Base-by-base conservation (phyloP, 2,797 vertebrate species). In the Sarcoramphus papa region DNA sequence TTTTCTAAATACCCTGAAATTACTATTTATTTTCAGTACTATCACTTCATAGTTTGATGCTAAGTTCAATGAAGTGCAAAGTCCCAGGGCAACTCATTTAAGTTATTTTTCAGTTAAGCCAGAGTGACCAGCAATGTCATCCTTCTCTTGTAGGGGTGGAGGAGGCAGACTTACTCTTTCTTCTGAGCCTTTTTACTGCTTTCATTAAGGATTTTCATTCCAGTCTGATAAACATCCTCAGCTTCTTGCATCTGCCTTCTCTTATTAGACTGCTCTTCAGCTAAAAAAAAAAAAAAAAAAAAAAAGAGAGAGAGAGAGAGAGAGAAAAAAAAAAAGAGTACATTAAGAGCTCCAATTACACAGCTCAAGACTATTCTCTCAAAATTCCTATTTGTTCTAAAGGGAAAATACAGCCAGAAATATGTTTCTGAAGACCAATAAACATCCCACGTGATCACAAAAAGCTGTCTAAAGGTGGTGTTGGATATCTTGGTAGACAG, bases 131-230 rank as follows among this genome's bases (percentile, higher is more conserved):
- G 47, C 13, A 60, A 48, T 16, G 30, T 31, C 33, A 56, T 27
- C 40, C 27, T 76, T 88, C 59, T 86, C 40, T 76, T 59, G 24
- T n/a, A 12, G 27, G 16, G 5, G 15, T 43, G 17, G 8, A 83
- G 8, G 64, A 48, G 14, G 30, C 6, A 45, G 37, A 96, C 98
- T 98, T 98, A 99, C 99, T 99, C 99, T 98, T 98, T 99, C 96
- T 98, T 99, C 89, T 99, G 99, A 93, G 98, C 98, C 96, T 98
- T 99, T 96, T 98, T 99, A 89, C 97, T 99, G 96, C 99, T 99
- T 90, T 97, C 97, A 75, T 99, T 99, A 81, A 99, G 98, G 88
- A 99, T 98, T 81, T 98, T 98, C 97, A 99, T 97, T 67, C 99
- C 98, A 9, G 97, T 97, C 95, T 99, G 99, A 97, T 99, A 99